These are phyloP conservation scores for Stenoptilia bipunctidactyla DNA, from an alignment of 2,888 invertebrate genomes.

Conservation along the genomic window DNA sequence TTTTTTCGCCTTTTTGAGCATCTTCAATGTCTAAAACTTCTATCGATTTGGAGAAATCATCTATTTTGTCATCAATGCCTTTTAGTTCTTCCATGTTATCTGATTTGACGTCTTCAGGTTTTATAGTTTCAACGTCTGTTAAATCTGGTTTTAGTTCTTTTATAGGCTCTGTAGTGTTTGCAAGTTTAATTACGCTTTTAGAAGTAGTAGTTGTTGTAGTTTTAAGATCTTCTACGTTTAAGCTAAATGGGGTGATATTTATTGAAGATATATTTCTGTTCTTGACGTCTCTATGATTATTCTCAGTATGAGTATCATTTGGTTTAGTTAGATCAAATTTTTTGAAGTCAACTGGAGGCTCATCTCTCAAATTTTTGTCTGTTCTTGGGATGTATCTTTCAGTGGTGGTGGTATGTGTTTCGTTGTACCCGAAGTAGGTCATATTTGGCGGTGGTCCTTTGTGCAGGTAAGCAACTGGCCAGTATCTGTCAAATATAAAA, in stretches of 20 bases:
- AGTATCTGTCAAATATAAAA: too few species aligned
- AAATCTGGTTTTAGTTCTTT: slow-evolving; percentile 18
- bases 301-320: slow-evolving; percentile 16
- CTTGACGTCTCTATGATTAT: slow-evolving; percentile 37
- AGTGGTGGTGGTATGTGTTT: slow-evolving; percentile 27
- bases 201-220: slow-evolving; percentile 17
- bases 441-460: slow-evolving; percentile 83
- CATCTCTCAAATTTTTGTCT: background rate
- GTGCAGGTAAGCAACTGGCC: slow-evolving; percentile 88
- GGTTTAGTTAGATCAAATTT: slow-evolving; percentile 14
- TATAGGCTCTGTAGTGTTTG: slow-evolving; percentile 15
- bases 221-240: slow-evolving; percentile 19
- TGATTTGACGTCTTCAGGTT: slow-evolving; percentile 24
- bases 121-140: slow-evolving; percentile 27
- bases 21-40: slow-evolving; percentile 61
- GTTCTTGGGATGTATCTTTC: slow-evolving; percentile 13
- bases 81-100: slow-evolving; percentile 33
- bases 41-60: slow-evolving; percentile 48
- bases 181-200: slow-evolving; percentile 12
- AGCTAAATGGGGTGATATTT: slow-evolving; percentile 23
- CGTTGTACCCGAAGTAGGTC: slow-evolving; percentile 64
- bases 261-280: slow-evolving; percentile 34
- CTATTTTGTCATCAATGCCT: slow-evolving; percentile 57
- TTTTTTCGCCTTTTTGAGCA: slow-evolving; percentile 38
- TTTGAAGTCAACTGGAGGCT: slow-evolving; percentile 7